Evolutionary conservation across 2,888 invertebrate genomes (phyloP).

Genomic region (Chouioia cunea): DNA sequence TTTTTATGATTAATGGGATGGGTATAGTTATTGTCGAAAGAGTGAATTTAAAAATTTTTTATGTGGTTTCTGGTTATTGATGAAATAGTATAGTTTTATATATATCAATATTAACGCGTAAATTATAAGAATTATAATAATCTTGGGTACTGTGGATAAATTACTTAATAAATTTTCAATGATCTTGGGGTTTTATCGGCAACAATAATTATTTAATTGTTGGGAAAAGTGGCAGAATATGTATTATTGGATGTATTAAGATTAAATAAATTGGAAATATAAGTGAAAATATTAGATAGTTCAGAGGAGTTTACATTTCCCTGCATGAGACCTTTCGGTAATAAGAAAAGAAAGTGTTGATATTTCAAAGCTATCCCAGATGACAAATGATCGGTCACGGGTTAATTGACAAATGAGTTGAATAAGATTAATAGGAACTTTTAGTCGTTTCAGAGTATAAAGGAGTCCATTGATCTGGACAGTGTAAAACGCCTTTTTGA

Average conservation of each 20-base stretch:
- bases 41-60: too few species aligned
- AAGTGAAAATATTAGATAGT: conserved; percentile 47
- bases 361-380: background rate
- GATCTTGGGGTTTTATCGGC: too few species aligned
- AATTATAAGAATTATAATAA: too few species aligned
- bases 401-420: conserved; percentile 39
- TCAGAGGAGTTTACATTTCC: conserved; percentile 37
- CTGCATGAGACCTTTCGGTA: conserved; percentile 37
- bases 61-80: too few species aligned
- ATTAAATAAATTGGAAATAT: conserved; percentile 28
- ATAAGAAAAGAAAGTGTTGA: background rate
- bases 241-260: conserved; percentile 24
- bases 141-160: too few species aligned
- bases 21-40: too few species aligned
- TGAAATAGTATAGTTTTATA: too few species aligned
- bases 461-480: conserved; percentile 45
- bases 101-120: too few species aligned
- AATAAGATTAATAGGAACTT: conserved; percentile 35
- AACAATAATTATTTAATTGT: too few species aligned
- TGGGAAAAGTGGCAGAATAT: too few species aligned
- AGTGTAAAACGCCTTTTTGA: conserved; percentile 45
- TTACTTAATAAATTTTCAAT: too few species aligned
- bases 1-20: too few species aligned
- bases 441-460: conserved; percentile 31
- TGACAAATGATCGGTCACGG: conserved; percentile 20